These are phyloP conservation scores for Takifugu flavidus DNA, from an alignment of 2,113 vertebrate species.

Conservation along the genomic window DNA sequence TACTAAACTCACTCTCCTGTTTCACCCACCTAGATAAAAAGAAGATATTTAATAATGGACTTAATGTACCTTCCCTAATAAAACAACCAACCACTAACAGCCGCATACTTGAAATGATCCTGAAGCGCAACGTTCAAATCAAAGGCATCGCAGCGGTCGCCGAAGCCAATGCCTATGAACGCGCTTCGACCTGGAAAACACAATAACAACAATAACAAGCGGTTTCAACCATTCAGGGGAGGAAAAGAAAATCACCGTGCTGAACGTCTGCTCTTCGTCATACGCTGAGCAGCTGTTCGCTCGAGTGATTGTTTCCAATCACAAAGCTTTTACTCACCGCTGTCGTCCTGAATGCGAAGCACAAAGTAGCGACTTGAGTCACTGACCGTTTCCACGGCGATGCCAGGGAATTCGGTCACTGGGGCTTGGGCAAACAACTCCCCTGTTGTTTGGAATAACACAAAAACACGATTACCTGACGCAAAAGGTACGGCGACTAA, in stretches of 20 bases:
- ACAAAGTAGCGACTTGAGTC: slow-evolving; percentile 95
- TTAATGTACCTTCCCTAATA: not conserved
- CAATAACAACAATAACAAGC: not conserved
- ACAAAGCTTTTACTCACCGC: slow-evolving; percentile 72
- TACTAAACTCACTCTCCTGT: slow-evolving; percentile 86
- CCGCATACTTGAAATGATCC: slow-evolving; percentile 95
- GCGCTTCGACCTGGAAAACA: slow-evolving; percentile 85
- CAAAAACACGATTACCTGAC: not conserved
- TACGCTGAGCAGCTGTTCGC: not conserved
- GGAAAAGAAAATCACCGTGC: not conserved
- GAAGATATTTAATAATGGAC: not conserved
- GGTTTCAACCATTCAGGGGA: not conserved
- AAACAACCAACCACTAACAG: not conserved
- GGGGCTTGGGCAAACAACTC: slow-evolving; percentile 93
- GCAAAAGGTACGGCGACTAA: not conserved
- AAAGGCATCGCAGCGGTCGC: slow-evolving; percentile 93
- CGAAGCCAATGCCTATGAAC: slow-evolving; percentile 95
- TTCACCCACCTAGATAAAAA: slow-evolving; percentile 85
- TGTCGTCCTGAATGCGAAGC: slow-evolving; percentile 91
- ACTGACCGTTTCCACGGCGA: slow-evolving; percentile 88
- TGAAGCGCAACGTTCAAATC: slow-evolving; percentile 97
- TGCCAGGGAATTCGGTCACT: slow-evolving; percentile 86
- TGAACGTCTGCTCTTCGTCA: not conserved
- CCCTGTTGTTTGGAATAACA: slow-evolving; percentile 67
- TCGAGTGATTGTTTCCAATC: not conserved